Conservation (phyloP, 2,888 invertebrate genomes). For the Tetragnatha montana region DNA sequence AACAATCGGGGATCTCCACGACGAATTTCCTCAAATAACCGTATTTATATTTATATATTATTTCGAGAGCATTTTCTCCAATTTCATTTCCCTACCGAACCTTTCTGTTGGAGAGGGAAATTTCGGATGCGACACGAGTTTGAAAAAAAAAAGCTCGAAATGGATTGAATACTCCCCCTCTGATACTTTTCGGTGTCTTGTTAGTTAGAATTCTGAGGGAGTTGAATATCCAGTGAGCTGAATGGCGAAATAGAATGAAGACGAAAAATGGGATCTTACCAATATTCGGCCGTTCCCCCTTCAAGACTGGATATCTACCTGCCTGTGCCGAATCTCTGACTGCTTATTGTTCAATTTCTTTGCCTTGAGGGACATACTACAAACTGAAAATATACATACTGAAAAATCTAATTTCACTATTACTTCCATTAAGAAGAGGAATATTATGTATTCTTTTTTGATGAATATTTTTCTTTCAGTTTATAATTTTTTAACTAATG, state of each 20-base stretch:
- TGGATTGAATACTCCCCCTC: conserved; percentile 34
- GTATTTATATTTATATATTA: background rate
- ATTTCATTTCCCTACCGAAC: background rate
- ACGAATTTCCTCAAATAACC: background rate
- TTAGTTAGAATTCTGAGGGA: conserved; percentile 37
- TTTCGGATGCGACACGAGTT: conserved; percentile 37
- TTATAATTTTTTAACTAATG: no score
- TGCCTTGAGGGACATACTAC: background rate
- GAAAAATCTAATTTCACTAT: background rate
- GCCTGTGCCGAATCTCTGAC: conserved; percentile 36
- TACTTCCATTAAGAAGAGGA: no score
- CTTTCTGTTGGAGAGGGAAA: conserved; percentile 4
- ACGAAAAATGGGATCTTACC: conserved; percentile 22
- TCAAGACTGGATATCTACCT: conserved; percentile 33
- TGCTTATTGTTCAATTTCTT: conserved; percentile 46
- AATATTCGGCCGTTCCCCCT: conserved; percentile 11
- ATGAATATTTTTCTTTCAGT: no score
- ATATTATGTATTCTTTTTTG: no score
- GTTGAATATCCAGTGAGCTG: conserved; percentile 19
- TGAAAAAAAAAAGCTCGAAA: conserved; percentile 32
- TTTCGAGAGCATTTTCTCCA: background rate
- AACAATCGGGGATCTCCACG: background rate
- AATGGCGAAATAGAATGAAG: conserved; percentile 43
- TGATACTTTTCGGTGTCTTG: conserved; percentile 48
- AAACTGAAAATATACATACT: conserved; percentile 5